These are phyloP conservation scores for Lipophrys pholis DNA, from an alignment of 2,113 vertebrate species.

Conservation along the genomic window DNA sequence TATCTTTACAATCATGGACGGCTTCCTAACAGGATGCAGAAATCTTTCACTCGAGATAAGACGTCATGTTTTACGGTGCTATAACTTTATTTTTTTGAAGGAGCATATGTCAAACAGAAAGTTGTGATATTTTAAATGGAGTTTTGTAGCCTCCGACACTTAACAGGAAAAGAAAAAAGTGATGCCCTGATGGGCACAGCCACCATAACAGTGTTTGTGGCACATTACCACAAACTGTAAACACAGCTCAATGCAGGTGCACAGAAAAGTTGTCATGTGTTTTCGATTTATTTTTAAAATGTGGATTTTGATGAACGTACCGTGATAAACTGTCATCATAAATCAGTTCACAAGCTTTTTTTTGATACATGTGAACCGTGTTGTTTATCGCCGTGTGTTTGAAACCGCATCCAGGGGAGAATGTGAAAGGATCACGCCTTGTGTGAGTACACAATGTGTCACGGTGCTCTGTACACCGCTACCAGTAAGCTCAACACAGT, in stretches of 20 bases:
- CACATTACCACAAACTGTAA: conserved; percentile 2
- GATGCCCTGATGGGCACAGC: conserved; percentile 15
- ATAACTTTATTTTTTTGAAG: conserved; percentile 28
- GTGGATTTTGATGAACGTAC: neutral
- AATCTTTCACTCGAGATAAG: conserved; percentile 40
- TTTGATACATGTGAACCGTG: too few species aligned
- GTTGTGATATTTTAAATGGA: conserved; percentile 5
- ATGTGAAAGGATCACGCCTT: conserved; percentile 5
- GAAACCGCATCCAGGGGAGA: conserved; percentile 1
- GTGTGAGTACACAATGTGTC: conserved; percentile 31
- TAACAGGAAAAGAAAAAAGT: neutral
- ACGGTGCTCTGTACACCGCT: conserved; percentile 1
- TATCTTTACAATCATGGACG: conserved; percentile 32
- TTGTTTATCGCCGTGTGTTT: neutral
- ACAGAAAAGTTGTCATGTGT: neutral
- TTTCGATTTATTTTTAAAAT: neutral
- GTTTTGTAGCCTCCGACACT: neutral
- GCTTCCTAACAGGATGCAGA: conserved; percentile 58
- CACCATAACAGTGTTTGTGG: conserved; percentile 1
- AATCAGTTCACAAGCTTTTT: too few species aligned
- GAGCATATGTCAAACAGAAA: conserved; percentile 7
- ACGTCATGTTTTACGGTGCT: conserved; percentile 23
- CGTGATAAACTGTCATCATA: too few species aligned
- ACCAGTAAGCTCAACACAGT: neutral
- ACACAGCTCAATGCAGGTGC: conserved; percentile 12